A percentile compares a stretch with the other conserved stretches of the same genome.
phyloP scores from a whole-genome alignment of 2,113 vertebrate species.

The Stercorarius parasiticus region DNA sequence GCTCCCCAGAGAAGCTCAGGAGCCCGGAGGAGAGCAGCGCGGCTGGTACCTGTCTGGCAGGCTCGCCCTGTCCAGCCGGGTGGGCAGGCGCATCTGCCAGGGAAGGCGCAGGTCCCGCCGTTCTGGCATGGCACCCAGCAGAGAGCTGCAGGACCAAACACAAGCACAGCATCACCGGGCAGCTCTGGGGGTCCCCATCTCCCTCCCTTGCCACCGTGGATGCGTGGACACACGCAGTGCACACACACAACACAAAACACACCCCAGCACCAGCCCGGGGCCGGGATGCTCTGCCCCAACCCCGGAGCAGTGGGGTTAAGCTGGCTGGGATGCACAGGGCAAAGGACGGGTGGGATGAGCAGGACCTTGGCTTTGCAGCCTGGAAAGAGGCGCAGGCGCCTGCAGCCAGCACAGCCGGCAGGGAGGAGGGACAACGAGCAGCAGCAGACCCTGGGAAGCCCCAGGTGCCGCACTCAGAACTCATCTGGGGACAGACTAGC shows the following conservation, averaged over 20 bases:
- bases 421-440: neutral
- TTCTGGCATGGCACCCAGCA: slow-evolving; percentile 83
- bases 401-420: neutral
- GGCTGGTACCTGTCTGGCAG: slow-evolving; percentile 84
- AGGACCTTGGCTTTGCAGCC: neutral
- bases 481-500: neutral
- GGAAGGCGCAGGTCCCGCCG: slow-evolving; percentile 80
- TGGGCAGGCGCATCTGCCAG: slow-evolving; percentile 79
- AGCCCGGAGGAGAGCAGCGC: accelerated
- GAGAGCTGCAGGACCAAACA: slow-evolving; percentile 68
- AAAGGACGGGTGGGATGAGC: neutral
- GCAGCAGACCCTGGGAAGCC: neutral
- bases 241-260: neutral
- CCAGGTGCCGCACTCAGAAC: neutral
- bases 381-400: neutral
- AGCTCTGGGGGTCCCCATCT: neutral
- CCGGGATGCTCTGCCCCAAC: neutral
- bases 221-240: neutral
- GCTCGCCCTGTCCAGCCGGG: slow-evolving; percentile 81
- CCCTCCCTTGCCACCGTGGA: accelerated
- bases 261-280: neutral
- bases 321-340: accelerated
- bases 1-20: neutral
- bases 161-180: neutral
- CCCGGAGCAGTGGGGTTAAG: accelerated